phyloP scores from a whole-genome alignment of 2,113 vertebrate genomes.

The Brienomyrus brachyistius region DNA sequence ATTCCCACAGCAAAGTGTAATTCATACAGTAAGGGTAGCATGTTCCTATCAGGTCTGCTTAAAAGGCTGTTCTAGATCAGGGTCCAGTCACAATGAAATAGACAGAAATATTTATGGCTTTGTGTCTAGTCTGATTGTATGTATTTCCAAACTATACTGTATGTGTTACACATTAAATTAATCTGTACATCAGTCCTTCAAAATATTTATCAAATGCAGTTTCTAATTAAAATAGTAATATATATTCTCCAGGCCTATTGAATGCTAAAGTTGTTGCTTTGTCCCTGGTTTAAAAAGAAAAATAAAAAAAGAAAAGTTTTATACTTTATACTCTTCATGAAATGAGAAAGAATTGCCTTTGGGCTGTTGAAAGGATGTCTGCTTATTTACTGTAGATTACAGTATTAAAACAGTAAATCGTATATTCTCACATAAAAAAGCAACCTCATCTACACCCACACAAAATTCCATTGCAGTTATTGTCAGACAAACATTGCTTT shows the following conservation, averaged over 20 bases:
- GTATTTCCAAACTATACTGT: not conserved
- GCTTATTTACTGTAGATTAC: not conserved
- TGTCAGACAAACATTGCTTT: conserved; percentile 39
- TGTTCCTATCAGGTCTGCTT: not conserved
- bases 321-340: not conserved
- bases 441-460: conserved; percentile 13
- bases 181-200: not conserved
- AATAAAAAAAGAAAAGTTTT: not conserved
- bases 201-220: not conserved
- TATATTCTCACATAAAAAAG: not conserved
- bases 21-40: not conserved
- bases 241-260: not conserved
- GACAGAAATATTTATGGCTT: not conserved
- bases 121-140: not conserved
- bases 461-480: conserved; percentile 31
- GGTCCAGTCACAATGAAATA: conserved; percentile 26
- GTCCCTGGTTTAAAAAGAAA: not conserved
- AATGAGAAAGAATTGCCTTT: not conserved
- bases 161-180: not conserved
- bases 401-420: not conserved
- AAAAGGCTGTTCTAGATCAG: conserved; percentile 22
- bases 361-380: not conserved
- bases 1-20: not conserved
- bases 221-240: not conserved
- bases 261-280: not conserved